A percentile compares a stretch with the other conserved stretches of the same genome.
These are phyloP conservation scores for Coptotermes formosanus DNA, from an alignment of 1,140 invertebrate species.

Conservation along the genomic window DNA sequence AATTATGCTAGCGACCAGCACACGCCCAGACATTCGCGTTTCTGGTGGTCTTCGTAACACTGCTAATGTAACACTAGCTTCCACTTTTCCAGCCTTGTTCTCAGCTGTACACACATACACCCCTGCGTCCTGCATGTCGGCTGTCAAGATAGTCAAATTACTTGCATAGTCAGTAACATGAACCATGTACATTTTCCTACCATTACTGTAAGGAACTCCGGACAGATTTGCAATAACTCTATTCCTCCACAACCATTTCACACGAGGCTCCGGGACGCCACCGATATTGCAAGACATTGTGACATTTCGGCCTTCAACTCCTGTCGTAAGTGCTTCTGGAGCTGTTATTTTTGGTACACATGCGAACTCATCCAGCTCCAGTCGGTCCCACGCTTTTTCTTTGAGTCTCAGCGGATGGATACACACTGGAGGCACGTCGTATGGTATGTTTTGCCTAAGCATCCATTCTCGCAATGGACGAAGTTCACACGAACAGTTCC, in stretches of 20 bases:
- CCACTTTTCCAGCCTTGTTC: constrained; percentile 71
- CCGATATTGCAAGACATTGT: constrained; percentile 69
- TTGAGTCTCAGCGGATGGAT: constrained; percentile 59
- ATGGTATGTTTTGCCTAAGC: constrained; percentile 70
- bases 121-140: constrained; percentile 68
- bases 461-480: constrained; percentile 75
- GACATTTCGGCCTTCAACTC: constrained; percentile 67
- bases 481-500: constrained; percentile 78
- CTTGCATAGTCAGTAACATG: constrained; percentile 54
- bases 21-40: constrained; percentile 52
- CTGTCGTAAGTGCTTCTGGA: constrained; percentile 54
- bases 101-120: constrained; percentile 72
- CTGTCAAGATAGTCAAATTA: constrained; percentile 68
- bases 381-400: constrained; percentile 66
- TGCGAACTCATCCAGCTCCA: constrained; percentile 77
- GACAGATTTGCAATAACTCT: constrained; percentile 54
- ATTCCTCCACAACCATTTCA: constrained; percentile 51
- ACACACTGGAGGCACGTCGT: constrained; percentile 66
- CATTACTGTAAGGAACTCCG: constrained; percentile 41
- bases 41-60: constrained; percentile 56
- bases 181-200: constrained; percentile 53
- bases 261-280: constrained; percentile 65
- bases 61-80: constrained; percentile 66
- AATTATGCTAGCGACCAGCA: constrained; percentile 56
- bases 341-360: constrained; percentile 67